phyloP scores from a whole-genome alignment of 2,797 vertebrate genomes.

The Syndactyla subalaris region DNA sequence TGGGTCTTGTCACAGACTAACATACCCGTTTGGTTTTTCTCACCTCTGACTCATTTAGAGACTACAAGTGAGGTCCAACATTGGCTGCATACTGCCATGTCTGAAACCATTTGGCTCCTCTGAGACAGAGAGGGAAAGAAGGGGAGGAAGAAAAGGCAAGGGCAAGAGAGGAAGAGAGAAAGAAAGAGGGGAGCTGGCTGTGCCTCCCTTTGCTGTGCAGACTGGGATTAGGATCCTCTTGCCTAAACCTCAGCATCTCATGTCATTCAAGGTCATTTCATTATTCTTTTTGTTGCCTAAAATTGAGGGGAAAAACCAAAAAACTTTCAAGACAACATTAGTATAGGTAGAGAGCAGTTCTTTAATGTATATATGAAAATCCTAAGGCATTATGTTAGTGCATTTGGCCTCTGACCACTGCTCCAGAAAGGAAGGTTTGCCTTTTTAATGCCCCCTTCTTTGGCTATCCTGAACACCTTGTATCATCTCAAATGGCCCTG shows the following conservation, averaged over 20 bases:
- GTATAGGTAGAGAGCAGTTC: no score
- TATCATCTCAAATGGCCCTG: rapidly evolving
- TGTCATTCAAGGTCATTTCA: neutral
- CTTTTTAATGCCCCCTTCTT: neutral
- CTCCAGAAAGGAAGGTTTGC: neutral
- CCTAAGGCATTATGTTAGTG: neutral
- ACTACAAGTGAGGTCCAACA: neutral
- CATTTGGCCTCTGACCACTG: neutral
- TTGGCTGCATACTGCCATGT: neutral
- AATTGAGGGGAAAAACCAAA: no score
- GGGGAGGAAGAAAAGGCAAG: neutral
- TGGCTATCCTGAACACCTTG: neutral
- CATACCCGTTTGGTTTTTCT: neutral
- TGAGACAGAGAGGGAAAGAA: neutral
- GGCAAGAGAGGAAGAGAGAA: neutral
- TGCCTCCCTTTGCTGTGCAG: neutral
- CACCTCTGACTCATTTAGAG: neutral
- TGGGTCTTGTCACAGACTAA: neutral
- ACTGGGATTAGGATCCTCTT: neutral
- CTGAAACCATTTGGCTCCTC: neutral
- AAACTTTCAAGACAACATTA: no score
- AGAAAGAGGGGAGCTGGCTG: neutral
- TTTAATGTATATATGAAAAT: no score
- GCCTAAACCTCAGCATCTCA: neutral
- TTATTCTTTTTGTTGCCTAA: neutral